phyloP scores from a whole-genome alignment of 2,113 vertebrate genomes.

The Vulpes lagopus region DNA sequence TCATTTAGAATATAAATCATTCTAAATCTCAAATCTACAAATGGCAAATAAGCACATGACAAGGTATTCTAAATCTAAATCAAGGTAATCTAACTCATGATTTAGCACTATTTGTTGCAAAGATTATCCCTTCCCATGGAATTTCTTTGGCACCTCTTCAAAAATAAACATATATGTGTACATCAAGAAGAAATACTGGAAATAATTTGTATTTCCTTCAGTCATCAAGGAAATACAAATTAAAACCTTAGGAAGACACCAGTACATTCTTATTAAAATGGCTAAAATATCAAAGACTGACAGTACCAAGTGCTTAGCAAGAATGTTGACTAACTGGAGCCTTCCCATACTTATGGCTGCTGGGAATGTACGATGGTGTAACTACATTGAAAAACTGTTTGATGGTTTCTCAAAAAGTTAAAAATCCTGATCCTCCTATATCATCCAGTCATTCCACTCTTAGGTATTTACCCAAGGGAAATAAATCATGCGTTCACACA shows the following conservation, averaged over 20 bases:
- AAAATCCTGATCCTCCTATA: neutral
- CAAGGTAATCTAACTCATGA: no score
- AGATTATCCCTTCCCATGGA: neutral
- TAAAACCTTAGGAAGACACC: neutral
- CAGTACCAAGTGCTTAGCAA: neutral
- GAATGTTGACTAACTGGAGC: neutral
- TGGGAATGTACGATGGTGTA: neutral
- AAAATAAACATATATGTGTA: neutral
- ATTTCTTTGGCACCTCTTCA: neutral
- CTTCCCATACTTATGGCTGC: neutral
- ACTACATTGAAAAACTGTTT: neutral
- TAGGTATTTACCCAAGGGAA: neutral
- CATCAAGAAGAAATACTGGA: constrained; percentile 16
- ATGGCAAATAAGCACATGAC: no score
- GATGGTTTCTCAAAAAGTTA: neutral
- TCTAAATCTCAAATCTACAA: no score
- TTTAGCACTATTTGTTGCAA: constrained; percentile 6
- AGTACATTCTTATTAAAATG: neutral
- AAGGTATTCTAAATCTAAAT: no score
- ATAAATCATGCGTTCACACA: neutral
- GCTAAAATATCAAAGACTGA: neutral
- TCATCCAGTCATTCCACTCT: neutral
- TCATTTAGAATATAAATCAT: neutral
- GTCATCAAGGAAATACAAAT: neutral
- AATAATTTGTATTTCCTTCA: neutral